Evolutionary conservation across 2,113 vertebrate genomes (phyloP).

Genomic region (Regulus satrapa): DNA sequence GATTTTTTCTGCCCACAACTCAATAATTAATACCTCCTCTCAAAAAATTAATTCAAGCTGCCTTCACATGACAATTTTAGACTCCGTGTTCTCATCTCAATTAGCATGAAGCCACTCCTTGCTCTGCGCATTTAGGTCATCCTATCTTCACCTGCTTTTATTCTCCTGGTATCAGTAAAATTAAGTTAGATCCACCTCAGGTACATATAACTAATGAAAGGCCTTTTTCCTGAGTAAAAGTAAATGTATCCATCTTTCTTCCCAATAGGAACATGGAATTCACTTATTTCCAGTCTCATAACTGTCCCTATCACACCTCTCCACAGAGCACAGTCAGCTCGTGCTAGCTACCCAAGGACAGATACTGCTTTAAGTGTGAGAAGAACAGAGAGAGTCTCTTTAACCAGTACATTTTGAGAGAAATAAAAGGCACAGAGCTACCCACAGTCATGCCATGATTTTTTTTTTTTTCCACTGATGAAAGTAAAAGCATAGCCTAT

Average conservation of each 20-base stretch:
- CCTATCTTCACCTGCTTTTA: not conserved
- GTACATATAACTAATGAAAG: not conserved
- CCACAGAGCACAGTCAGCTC: not conserved
- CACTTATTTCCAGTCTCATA: not conserved
- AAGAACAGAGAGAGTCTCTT: not conserved
- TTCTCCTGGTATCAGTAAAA: not conserved
- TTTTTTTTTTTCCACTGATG: not conserved
- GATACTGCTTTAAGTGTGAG: not conserved
- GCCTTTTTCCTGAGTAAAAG: not conserved
- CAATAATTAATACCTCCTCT: constrained; percentile 1
- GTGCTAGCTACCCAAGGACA: not conserved
- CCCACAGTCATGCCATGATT: not conserved
- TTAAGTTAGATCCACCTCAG: not conserved
- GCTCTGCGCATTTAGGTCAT: not conserved
- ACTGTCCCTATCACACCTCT: not conserved
- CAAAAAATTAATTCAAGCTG: not conserved
- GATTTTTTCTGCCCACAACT: not conserved
- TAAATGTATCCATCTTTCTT: not conserved
- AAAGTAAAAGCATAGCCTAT: not conserved
- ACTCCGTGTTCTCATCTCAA: not conserved
- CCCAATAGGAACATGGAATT: not conserved
- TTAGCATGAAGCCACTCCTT: not conserved
- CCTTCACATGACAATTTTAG: constrained; percentile 2
- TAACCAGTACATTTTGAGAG: not conserved
- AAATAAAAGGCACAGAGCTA: not conserved